Base-by-base conservation (phyloP, 2,888 invertebrate species). In the Nezara viridula region DNA sequence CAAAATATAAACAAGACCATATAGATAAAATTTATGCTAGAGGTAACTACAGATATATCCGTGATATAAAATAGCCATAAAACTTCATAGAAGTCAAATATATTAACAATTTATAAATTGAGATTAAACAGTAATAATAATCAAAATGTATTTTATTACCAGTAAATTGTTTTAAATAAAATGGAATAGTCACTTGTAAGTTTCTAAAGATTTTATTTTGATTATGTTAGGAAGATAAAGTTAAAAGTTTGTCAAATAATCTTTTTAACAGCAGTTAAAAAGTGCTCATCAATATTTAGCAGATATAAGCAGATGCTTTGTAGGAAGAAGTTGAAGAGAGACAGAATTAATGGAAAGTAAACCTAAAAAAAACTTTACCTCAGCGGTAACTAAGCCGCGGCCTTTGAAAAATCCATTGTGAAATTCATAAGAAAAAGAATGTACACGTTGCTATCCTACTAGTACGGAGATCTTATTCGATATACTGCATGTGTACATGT, bases 251-350 rank as follows among this genome's bases (percentile, higher is more conserved):
- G 66, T 66, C 66, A 66, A 32, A 66, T 32, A 66, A 66, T 66
- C 60, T 66, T 66, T 66, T 66, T 66, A 66, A 66, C 66, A 66
- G 32, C 66, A 1, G 16, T 66, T 66, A 32, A 32, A 32, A 32
- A 66, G 32, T 66, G 66, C 66, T 66, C 66, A 66, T 66, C 66
- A 66, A 66, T 66, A 66, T 66, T 66, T 66, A 66, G 66, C 66
- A 66, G 60, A 60, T 60, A 60, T 60, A 60, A 60, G 60, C 60
- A 60, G 66, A 66, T 66, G 66, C 32, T 66, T 66, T 66, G 66
- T 66, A 16, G 27, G 5, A 66, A 60, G n/a, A 66, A 66, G 66
- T 16, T 66, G 27, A 16, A 66, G 66, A 27, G 66, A 66, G 66
- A 32, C 14, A 66, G 66, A 66, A 66, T 66, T 66, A 66, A 66